Evolutionary conservation across 2,888 invertebrate species (phyloP), one percentile per base, ranked within the genome.

Genomic region (Keiferia lycopersicella): DNA sequence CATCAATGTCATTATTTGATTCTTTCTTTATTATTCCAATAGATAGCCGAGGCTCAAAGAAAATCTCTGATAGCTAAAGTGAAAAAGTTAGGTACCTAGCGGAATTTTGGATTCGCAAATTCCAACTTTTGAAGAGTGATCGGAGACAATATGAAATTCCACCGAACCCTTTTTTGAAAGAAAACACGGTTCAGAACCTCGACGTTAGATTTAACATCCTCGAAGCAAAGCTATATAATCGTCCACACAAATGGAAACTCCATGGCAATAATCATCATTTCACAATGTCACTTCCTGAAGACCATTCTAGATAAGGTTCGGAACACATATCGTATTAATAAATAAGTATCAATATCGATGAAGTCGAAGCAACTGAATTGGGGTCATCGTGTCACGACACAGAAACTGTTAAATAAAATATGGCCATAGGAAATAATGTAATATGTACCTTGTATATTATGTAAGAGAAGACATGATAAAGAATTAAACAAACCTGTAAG

Each of bases 301-400:
- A 26, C 16, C 56, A 16, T 34, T 53, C 56, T 26, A 56, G n/a
- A 30, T 56, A 56, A 56, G 56, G 26, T 26, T 34, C 26, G 34
- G n/a, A 30, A 14, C 16, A 56, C 56, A 34, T 16, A 16, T 16
- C 26, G 26, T 56, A 16, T 30, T 12, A 34, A 56, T 56, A 16
- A 56, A 56, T 56, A 34, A 20, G n/a, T 3, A 56, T 56, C 10
- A 16, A 56, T 34, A n/a, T 56, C 56, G 56, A 34, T 34, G 16
- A 34, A 56, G 1, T 12, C 30, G 56, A 56, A 34, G 56, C n/a
- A 30, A 56, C 18, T 26, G 34, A 14, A 60, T 60, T 34, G 60
- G 45, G 60, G 60, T 12, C 60, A 60, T 26, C 39, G 45, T 60
- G 60, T 45, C 60, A 60, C 60, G 60, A 10, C 60, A 39, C 58